Evolutionary conservation across 2,888 invertebrate species (phyloP).

Genomic region (Iphiclides podalirius): DNA sequence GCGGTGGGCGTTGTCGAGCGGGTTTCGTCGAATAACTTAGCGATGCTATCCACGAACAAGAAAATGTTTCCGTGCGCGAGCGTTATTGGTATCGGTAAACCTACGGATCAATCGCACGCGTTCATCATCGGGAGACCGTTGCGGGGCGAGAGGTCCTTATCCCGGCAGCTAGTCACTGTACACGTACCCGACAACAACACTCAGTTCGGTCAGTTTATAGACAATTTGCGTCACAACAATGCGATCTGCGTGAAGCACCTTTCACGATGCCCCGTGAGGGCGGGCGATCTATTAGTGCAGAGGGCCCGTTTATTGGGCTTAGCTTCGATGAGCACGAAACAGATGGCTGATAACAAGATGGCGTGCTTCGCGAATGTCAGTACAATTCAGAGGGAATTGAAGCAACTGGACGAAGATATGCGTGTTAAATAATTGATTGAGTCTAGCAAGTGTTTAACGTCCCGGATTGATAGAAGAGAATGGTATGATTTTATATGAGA

Average conservation of each 20-base stretch:
- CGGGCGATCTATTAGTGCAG: slow-evolving; percentile 61
- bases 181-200: slow-evolving; percentile 26
- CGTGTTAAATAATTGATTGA: no score
- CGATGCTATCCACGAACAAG: slow-evolving; percentile 50
- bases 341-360: slow-evolving; percentile 37
- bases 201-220: slow-evolving; percentile 17
- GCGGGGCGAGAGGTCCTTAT: slow-evolving; percentile 43
- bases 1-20: slow-evolving; percentile 46
- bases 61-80: slow-evolving; percentile 48
- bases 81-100: slow-evolving; percentile 42
- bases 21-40: slow-evolving; percentile 47
- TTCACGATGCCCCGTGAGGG: slow-evolving; percentile 53
- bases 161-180: slow-evolving; percentile 49
- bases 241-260: slow-evolving; percentile 53
- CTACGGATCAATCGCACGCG: slow-evolving; percentile 36
- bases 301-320: slow-evolving; percentile 48
- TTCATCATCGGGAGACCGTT: slow-evolving; percentile 54
- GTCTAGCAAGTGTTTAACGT: no score
- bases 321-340: slow-evolving; percentile 50
- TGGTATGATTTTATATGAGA: no score
- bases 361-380: slow-evolving; percentile 56
- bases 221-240: slow-evolving; percentile 36
- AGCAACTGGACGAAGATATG: slow-evolving; percentile 35
- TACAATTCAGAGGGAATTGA: slow-evolving; percentile 39
- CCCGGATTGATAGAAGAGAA: no score